These are phyloP conservation scores for Acronicta leporina DNA, from an alignment of 2,888 invertebrate species.

Conservation along the genomic window DNA sequence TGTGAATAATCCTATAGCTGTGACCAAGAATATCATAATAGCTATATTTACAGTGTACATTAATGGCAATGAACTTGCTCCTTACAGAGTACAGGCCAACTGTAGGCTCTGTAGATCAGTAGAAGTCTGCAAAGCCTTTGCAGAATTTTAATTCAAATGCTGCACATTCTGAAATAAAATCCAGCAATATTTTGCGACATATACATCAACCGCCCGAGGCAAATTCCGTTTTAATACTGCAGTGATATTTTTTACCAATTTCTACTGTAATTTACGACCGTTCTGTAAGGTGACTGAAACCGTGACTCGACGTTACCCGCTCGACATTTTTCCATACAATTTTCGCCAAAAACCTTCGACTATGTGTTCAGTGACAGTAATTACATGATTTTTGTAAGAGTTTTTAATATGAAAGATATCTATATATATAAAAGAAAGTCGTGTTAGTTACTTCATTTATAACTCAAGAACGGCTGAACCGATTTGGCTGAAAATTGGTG, in stretches of 20 bases:
- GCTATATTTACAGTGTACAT: too few relatives aligned
- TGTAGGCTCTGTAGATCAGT: too few relatives aligned
- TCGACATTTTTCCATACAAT: constrained; percentile 61
- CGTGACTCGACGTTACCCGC: constrained; percentile 63
- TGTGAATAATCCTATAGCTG: too few relatives aligned
- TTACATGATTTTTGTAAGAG: constrained; percentile 55
- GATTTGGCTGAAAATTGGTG: too few relatives aligned
- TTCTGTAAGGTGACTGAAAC: constrained; percentile 44
- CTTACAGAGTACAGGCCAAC: too few relatives aligned
- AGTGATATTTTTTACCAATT: constrained; percentile 57
- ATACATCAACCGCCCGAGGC: constrained; percentile 29
- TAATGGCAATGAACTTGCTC: too few relatives aligned
- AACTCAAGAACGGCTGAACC: too few relatives aligned
- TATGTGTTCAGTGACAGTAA: constrained; percentile 54
- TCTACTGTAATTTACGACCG: constrained; percentile 62
- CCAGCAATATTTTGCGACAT: constrained; percentile 39
- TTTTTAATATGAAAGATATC: constrained; percentile 51
- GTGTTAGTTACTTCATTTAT: too few relatives aligned
- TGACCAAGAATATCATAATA: too few relatives aligned
- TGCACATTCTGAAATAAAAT: constrained; percentile 28
- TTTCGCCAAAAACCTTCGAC: constrained; percentile 27
- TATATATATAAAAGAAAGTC: too few relatives aligned
- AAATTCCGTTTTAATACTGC: constrained; percentile 37
- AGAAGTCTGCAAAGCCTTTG: too few relatives aligned
- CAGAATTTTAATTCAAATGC: constrained; percentile 4